Base-by-base conservation (phyloP, 2,113 vertebrate genomes). In the human region DNA sequence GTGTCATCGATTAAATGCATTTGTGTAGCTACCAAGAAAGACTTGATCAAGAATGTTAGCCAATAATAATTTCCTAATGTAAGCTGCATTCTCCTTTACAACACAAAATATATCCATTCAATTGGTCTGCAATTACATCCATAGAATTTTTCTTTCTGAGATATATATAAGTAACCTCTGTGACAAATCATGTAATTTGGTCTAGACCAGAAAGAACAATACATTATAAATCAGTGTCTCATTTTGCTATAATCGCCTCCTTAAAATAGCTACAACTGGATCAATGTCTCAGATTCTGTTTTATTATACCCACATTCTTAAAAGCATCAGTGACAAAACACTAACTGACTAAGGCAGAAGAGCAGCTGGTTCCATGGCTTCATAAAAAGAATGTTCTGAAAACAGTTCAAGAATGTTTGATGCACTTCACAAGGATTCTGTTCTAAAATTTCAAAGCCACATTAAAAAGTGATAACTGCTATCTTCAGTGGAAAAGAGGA, bases 371-470 rank as follows among this genome's bases (percentile, higher is more conserved):
- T 96, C 97, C 94, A 90, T 16, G 88, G 96, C 92, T 98, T 97
- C 93, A 66, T 45, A 97, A 98, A 92, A 98, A 98, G 98, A 98
- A 99, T 97, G 97, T 95, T 97, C 98, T 97, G 96, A 97, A 98
- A 98, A 97, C 98, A 98, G 98, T 99, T 98, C 98, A 99, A 98
- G 98, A 98, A 98, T 99, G 98, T 97, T 98, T 97, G 95, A 96
- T 98, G 96, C 93, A 86, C 97, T 97, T 98, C 97, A 97, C 95
- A 92, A 97, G 91, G 95, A 96, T 96, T 98, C 96, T 97, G 93
- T 98, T 98, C 98, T 99, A 98, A 94, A 98, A 98, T 98, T 99
- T 99, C 99, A 98, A 99, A 98, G 99, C 90, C 97, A 96, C 96
- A 20, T 93, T 97, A 94, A 97, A 98, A 98, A 98, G 98, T 97